Evolutionary conservation across 2,797 vertebrate species (phyloP), one percentile per base, ranked within the genome.

Genomic region (Lates japonicus): DNA sequence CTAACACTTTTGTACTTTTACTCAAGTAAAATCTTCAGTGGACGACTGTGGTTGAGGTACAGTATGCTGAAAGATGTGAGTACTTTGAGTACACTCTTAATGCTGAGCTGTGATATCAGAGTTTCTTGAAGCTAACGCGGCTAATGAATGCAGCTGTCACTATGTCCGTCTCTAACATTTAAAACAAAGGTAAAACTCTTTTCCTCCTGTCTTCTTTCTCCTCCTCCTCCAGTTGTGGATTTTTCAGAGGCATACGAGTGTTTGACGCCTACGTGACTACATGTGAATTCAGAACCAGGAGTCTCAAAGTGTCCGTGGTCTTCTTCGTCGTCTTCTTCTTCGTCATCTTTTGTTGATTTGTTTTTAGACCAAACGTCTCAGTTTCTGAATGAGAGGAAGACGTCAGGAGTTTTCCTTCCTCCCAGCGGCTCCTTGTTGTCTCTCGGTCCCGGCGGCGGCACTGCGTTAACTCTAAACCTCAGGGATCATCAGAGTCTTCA

Each of bases 401-500:
- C 1, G 22, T 63, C 48, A 2, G 25, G 31, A 3, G 1, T 52
- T 51, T 77, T 60, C 51, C 41, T 70, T 41, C 74, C 82, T 65
- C 73, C 49, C 71, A 70, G 87, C 68, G 1, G 16, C 29, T 63
- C 82, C 84, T 82, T 52, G 80, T 78, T 67, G 77, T 76, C 33
- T 67, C 31, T 63, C 16, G 0, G 46, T 81, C 84, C 75, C 82
- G 0, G 60, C 7, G 59, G 46, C 82, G 12, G 42, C 39, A 74
- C 33, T 72, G 74, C 39, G 31, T 81, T 75, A n/a, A 77, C 78
- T 83, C 20, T 71, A 78, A 83, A 78, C 83, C 85, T 86, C 20
- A 0, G 81, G 83, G 79, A 80, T 72, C 63, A 7, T 66, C 58
- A 0, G 29, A 70, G 78, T 71, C 78, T 66, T 19, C 68, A 7